These are phyloP conservation scores for Hirtodrosophila trivittata DNA, from an alignment of 2,888 invertebrate species.

Conservation along the genomic window DNA sequence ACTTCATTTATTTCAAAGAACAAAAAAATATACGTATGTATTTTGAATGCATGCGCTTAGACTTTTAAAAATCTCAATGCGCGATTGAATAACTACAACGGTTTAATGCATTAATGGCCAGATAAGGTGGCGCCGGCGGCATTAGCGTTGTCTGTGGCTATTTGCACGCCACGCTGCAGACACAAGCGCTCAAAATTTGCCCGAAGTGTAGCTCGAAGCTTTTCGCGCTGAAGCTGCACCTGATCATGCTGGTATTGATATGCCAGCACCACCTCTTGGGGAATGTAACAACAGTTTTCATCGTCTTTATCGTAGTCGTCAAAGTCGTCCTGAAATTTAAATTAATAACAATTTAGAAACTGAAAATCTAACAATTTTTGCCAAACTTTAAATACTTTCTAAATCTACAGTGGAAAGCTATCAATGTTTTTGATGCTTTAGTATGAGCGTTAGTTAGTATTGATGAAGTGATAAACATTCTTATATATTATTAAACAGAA, in stretches of 20 bases:
- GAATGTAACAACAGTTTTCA: conserved; percentile 91
- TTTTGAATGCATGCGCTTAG: conserved; percentile 67
- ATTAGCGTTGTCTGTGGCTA: conserved; percentile 3
- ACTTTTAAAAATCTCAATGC: conserved; percentile 59
- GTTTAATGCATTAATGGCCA: conserved; percentile 78
- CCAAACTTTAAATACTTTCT: no score
- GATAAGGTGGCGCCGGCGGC: conserved; percentile 39
- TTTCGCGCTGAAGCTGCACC: conserved; percentile 91
- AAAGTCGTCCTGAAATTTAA: conserved; percentile 87
- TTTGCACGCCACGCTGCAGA: conserved; percentile 74
- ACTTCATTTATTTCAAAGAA: conserved; percentile 75
- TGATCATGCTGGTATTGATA: conserved; percentile 92
- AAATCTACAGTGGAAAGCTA: no score
- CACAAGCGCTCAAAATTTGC: conserved; percentile 93
- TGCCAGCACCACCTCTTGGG: conserved; percentile 93
- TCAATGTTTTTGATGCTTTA: no score
- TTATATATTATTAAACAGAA: no score
- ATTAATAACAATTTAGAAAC: background rate
- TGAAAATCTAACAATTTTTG: no score
- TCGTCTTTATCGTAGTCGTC: conserved; percentile 91
- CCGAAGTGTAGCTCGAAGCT: conserved; percentile 91
- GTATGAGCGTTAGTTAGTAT: no score
- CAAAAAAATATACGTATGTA: conserved; percentile 71
- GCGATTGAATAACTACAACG: conserved; percentile 77
- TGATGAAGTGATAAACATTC: no score